These are phyloP conservation scores for Andrena flavipes DNA, from an alignment of 2,888 invertebrate genomes.

Conservation along the genomic window DNA sequence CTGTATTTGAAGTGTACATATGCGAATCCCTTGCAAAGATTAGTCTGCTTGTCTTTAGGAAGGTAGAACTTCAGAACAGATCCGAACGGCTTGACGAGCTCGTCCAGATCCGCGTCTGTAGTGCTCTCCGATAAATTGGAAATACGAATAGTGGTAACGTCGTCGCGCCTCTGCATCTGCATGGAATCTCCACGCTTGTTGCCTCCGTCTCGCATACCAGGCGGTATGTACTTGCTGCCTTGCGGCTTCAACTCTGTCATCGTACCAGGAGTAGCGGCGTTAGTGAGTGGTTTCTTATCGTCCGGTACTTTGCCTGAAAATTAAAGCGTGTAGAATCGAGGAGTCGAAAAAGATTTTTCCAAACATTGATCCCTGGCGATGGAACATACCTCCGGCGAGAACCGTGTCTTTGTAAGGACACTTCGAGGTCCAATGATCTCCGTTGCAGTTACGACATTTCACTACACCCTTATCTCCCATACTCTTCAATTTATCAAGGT, in stretches of 20 bases:
- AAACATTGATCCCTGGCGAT: not conserved
- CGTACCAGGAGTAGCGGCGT: conserved; percentile 75
- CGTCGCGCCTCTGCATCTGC: conserved; percentile 90
- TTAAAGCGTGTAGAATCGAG: not conserved
- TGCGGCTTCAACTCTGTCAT: conserved; percentile 82
- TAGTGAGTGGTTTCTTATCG: conserved; percentile 82
- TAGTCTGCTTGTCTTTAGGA: conserved; percentile 96
- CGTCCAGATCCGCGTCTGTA: conserved; percentile 97
- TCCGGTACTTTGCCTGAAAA: conserved; percentile 80
- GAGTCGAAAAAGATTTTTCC: not conserved
- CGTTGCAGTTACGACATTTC: conserved; percentile 95
- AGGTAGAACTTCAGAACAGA: conserved; percentile 96
- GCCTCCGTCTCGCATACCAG: conserved; percentile 93
- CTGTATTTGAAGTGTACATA: conserved; percentile 98
- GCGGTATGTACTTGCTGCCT: conserved; percentile 93
- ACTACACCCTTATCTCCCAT: conserved; percentile 90
- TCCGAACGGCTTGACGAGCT: conserved; percentile 97
- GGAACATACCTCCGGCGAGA: conserved; percentile 87
- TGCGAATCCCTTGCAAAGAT: conserved; percentile 98
- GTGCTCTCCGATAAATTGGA: conserved; percentile 99
- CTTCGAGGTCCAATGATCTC: conserved; percentile 99
- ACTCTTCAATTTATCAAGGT: conserved; percentile 92
- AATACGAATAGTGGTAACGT: conserved; percentile 96
- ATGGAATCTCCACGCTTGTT: conserved; percentile 91
- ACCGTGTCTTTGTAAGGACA: conserved; percentile 99